These are phyloP conservation scores for Grammomys dolichurus DNA, from an alignment of 2,113 vertebrate species.

Conservation along the genomic window DNA sequence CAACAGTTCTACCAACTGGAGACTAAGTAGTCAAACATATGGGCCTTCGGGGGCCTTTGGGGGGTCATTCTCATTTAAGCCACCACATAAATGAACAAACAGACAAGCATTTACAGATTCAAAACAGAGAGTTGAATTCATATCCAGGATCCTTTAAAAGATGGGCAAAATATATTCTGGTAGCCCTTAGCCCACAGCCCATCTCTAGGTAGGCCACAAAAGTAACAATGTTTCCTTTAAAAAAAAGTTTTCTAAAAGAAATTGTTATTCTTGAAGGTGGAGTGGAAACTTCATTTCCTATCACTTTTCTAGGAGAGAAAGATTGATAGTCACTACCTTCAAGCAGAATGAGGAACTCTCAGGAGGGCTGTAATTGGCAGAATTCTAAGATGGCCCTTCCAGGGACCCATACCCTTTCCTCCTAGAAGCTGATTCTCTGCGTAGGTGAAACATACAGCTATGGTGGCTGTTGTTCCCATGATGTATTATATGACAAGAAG, in stretches of 20 bases:
- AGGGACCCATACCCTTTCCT: not conserved
- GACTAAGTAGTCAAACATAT: not conserved
- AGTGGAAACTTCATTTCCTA: not conserved
- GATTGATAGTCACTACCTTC: not conserved
- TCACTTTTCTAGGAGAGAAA: not conserved
- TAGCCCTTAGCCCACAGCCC: not conserved
- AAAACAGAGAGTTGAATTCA: not conserved
- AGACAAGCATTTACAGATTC: constrained; percentile 43
- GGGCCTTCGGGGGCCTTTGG: not conserved
- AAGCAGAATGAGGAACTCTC: not conserved
- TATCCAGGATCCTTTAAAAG: not conserved
- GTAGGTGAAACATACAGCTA: not conserved
- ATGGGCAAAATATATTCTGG: not conserved
- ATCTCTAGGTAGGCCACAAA: constrained; percentile 31
- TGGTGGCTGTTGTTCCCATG: not conserved
- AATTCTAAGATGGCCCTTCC: not conserved
- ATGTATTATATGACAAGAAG: not conserved
- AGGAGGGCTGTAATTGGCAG: not conserved
- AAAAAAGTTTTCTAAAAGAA: constrained; percentile 1
- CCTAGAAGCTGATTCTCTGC: not conserved
- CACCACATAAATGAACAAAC: not conserved
- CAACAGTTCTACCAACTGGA: not conserved
- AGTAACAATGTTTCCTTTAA: constrained; percentile 17
- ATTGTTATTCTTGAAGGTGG: not conserved
- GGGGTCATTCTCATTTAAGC: not conserved